Evolutionary conservation across 2,888 invertebrate genomes (phyloP), one percentile per base, ranked within the genome.

Genomic region (Drosophila atripex): DNA sequence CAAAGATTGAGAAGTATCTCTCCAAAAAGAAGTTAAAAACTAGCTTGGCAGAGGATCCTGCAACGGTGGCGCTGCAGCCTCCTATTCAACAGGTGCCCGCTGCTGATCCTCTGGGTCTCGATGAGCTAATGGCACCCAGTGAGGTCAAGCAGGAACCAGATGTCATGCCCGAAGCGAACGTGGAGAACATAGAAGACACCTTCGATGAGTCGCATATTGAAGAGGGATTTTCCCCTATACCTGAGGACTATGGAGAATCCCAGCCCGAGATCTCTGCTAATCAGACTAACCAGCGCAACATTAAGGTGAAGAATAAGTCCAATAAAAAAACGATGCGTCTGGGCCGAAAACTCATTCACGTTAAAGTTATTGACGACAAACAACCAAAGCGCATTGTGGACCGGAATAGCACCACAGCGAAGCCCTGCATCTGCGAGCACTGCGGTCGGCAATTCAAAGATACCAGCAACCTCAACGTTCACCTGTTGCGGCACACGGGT

Each of bases 341-440:
- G 9, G 82, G 82, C 1, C 68, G 83, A 6, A 65, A 84, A 53
- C 79, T 86, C 0, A 83, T 82, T 53, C 86, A 86, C 38, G 86
- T 82, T 1, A 86, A 77, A 16, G 47, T 82, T 2, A 82, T 88
- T 1, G 66, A 87, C 43, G 82, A 82, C 0, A 57, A 72, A 9
- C 83, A 87, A 23, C 86, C 80, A 1, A 82, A 82, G 28, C 86
- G 82, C 0, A 82, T 82, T 47, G 82, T 82, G 35, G 88, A 88
- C 63, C 77, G 79, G 0, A 71, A 82, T 12, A 51, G 88, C 1
- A 86, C 76, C 38, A 52, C 41, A 2, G 41, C 59, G 18, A 68
- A 74, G 38, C 82, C 88, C 7, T 82, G 82, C 46, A 82, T 82
- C 14, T 82, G 82, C 52, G 82, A 82, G 49, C 86, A 86, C 23